Evolutionary conservation across 1,140 invertebrate genomes (phyloP).

Genomic region (Zaprionus gabonicus): DNA sequence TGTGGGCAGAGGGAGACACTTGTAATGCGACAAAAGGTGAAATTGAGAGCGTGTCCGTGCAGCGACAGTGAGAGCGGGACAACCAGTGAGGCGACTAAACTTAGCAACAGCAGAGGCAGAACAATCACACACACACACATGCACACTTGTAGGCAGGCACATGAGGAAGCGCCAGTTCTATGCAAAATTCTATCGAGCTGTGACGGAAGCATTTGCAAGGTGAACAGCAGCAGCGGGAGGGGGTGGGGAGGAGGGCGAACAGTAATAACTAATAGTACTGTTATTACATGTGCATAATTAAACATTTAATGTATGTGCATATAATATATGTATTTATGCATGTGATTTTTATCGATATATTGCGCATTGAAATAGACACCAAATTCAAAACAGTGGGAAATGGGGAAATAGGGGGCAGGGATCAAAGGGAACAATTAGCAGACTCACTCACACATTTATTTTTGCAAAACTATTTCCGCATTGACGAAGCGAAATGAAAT

Average conservation of each 20-base stretch:
- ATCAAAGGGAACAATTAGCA: neutral
- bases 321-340: too few relatives aligned
- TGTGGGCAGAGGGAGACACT: too few relatives aligned
- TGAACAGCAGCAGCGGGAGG: neutral
- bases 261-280: neutral
- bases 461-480: constrained; percentile 76
- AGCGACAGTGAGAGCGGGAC: neutral
- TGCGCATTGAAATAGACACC: too few relatives aligned
- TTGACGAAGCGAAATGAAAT: constrained; percentile 56
- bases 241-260: neutral
- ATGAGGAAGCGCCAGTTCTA: constrained; percentile 2
- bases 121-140: neutral
- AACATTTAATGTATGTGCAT: neutral
- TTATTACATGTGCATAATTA: neutral
- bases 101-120: too few relatives aligned
- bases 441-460: constrained; percentile 4
- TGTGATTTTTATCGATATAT: too few relatives aligned
- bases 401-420: neutral
- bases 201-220: constrained; percentile 3
- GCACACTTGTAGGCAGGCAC: neutral
- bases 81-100: neutral
- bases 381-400: too few relatives aligned
- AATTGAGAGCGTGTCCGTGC: neutral
- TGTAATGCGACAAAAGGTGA: neutral
- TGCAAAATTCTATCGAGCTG: neutral